Base-by-base conservation (phyloP, 2,113 vertebrate species). In the Alligator mississippiensis region DNA sequence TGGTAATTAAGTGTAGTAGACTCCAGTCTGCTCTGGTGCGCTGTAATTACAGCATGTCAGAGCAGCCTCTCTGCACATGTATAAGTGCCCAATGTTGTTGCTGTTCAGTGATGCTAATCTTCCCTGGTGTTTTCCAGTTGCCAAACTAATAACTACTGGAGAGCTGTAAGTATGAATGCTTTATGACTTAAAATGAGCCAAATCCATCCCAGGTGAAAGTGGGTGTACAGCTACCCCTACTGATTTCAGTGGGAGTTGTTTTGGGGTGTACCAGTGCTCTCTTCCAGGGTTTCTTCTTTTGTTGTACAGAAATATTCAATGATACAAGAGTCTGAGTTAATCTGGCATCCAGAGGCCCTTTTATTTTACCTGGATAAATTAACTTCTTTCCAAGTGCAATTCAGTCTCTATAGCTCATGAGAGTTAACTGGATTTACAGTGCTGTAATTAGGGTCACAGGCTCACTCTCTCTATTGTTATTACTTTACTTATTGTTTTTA, bases 261-360 rank as follows among this genome's bases (percentile, higher is more conserved):
- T 16, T 21, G 22, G 34, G 30, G 22, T 72, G 14, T 38, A 5
- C 68, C 30, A 88, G 47, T 47, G 47, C 47, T 47, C 47, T 77
- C 97, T 87, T 95, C 92, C 88, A 98, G 96, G 63, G 95, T 96
- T 89, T 98, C 98, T 79, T 97, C 96, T 2, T 94, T 96, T 18
- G 97, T 98, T 94, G 97, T 97, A 10, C 98, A 98, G 88, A 98
- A 8, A 98, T 77, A 99, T 98, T 98, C 98, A 98, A 97, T 54
- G 95, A 96, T 87, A 62, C 14, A 91, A 97, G 30, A 76, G 8
- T 14, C 11, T 15, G 1, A 2, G 79, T 93, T 92, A 94, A 15
- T 0, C 5, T 21, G 2, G 4, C 54, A 18, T 7, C 15, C 24
- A 30, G 70, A 28, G 80, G 7, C 85, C 47, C 7, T 70, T 74